Percentiles rank a stretch among this genome's conserved stretches.
Evolutionary conservation across 2,888 invertebrate genomes (phyloP).

Genomic region (Lordiphosa fenestrarum): DNA sequence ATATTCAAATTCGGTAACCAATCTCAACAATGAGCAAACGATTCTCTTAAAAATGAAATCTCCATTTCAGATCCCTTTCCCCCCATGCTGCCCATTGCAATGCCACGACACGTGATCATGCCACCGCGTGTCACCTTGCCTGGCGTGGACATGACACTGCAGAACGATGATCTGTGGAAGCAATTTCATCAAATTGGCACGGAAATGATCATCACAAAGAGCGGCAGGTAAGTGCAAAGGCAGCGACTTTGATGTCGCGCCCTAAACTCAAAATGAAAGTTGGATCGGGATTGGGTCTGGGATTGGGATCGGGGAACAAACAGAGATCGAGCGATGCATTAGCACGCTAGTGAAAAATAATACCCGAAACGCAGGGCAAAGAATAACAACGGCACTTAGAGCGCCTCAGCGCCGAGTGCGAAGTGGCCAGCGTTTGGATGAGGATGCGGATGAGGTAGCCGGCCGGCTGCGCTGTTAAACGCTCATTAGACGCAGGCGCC

Average conservation of each 20-base stretch:
- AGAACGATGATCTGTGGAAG: conserved; percentile 86
- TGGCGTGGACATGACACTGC: conserved; percentile 82
- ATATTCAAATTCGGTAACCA: too few relatives aligned
- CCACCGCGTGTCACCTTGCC: conserved; percentile 76
- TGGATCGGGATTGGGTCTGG: conserved; percentile 23
- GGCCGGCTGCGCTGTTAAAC: conserved; percentile 60
- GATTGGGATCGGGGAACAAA: conserved; percentile 15
- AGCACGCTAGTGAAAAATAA: conserved; percentile 63
- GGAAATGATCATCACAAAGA: conserved; percentile 91
- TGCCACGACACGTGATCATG: conserved; percentile 76
- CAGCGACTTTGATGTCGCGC: conserved; percentile 42
- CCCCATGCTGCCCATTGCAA: conserved; percentile 75
- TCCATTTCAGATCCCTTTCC: conserved; percentile 76
- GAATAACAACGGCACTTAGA: conserved; percentile 47
- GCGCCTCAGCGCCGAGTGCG: conserved; percentile 3
- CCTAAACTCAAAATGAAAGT: conserved; percentile 21
- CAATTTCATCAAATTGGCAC: conserved; percentile 86
- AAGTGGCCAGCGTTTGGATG: conserved; percentile 9
- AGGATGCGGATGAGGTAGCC: too few relatives aligned
- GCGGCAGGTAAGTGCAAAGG: conserved; percentile 84
- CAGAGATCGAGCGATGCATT: conserved; percentile 50
- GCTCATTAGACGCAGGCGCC: conserved; percentile 78
- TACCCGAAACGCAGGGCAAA: conserved; percentile 41
- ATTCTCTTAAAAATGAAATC: neutral
- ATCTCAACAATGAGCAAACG: too few relatives aligned